These are phyloP conservation scores for Pardalotus punctatus DNA, from an alignment of 2,113 vertebrate genomes.

Conservation along the genomic window DNA sequence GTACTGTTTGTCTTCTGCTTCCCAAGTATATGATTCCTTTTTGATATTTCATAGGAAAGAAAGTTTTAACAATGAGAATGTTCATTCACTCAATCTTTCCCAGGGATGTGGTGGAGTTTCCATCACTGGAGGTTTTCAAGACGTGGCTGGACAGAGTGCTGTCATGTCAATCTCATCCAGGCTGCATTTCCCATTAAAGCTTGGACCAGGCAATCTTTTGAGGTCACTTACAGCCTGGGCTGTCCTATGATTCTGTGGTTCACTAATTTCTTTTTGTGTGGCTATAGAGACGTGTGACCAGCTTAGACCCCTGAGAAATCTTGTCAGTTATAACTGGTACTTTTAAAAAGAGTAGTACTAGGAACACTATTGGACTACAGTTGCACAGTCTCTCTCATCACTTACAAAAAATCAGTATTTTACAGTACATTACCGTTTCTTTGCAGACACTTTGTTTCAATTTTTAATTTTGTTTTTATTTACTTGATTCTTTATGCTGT, in stretches of 20 bases:
- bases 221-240: background rate
- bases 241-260: background rate
- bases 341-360: background rate
- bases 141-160: background rate
- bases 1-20: background rate
- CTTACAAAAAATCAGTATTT: background rate
- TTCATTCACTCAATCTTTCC: background rate
- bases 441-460: rapidly evolving
- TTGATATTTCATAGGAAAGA: background rate
- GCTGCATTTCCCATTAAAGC: background rate
- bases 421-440: background rate
- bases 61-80: background rate
- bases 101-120: background rate
- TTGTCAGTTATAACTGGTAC: background rate
- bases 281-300: background rate
- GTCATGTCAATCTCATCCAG: background rate
- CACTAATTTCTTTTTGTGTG: background rate
- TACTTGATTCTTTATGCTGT: background rate
- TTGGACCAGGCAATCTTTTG: rapidly evolving
- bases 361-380: background rate
- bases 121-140: background rate
- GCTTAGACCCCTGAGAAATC: background rate
- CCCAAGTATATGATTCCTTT: background rate
- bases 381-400: background rate
- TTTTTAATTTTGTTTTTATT: background rate